phyloP scores from a whole-genome alignment of 2,113 vertebrate genomes.

The Rhipidura dahli region DNA sequence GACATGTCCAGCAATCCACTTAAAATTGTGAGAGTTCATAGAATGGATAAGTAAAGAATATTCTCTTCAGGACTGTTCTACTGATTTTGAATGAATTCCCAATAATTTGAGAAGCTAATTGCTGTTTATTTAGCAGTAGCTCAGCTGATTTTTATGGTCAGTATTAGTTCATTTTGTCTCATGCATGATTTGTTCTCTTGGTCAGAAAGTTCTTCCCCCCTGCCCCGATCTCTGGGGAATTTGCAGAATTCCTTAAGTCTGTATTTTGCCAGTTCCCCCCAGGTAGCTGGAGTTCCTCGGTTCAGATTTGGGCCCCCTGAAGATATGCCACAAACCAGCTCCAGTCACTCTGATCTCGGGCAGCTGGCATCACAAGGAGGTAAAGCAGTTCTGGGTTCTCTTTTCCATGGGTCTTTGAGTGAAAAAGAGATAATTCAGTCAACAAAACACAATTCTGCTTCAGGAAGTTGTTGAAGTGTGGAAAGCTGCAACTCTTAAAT shows the following conservation, averaged over 20 bases:
- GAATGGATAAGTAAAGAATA: not conserved
- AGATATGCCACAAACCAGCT: constrained; percentile 88
- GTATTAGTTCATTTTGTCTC: not conserved
- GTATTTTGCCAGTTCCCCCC: constrained; percentile 82
- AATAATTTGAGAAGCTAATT: not conserved
- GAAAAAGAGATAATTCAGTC: not conserved
- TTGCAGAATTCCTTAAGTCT: not conserved
- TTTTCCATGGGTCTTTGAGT: not conserved
- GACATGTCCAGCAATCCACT: not conserved
- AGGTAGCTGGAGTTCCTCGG: constrained; percentile 89
- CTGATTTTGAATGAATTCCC: not conserved
- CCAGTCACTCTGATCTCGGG: constrained; percentile 91
- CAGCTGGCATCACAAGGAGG: constrained; percentile 97
- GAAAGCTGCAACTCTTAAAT: not conserved
- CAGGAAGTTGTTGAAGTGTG: not conserved
- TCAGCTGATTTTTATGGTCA: not conserved
- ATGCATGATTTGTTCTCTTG: not conserved
- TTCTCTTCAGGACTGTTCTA: not conserved
- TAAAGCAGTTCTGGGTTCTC: constrained; percentile 27
- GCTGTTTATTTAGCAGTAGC: not conserved
- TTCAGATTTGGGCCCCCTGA: constrained; percentile 90
- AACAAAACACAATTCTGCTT: not conserved
- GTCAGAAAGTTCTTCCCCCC: not conserved
- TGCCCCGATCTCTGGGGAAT: fast-evolving
- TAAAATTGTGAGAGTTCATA: not conserved